Base-by-base conservation (phyloP, 2,888 invertebrate species). In the Uropetala carovei region DNA sequence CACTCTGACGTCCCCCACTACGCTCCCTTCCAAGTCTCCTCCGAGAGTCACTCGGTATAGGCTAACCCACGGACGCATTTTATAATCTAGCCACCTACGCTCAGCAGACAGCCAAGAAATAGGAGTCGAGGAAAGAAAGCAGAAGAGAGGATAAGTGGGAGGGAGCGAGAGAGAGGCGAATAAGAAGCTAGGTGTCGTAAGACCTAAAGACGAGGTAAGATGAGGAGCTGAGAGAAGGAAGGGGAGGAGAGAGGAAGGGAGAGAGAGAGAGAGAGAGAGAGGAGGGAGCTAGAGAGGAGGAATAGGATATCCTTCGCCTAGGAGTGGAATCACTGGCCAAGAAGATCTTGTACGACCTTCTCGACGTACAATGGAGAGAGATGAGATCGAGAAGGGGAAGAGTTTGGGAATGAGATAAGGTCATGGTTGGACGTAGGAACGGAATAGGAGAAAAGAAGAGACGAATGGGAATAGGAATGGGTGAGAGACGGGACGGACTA, bases 61-160 rank as follows among this genome's bases (percentile, higher is more conserved):
- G 75, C 75, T 75, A 75, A 27, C 22, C 75, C 11, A 75, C 14
- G 16, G 68, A 68, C 75, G 75, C 75, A 27, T 75, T 75, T 75
- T 75, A 75, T 75, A 75, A 75, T 75, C 75, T 75, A 75, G 22
- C 75, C 75, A 22, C 75, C 75, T 75, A 75, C 75, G 75, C 75
- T 27, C 75, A 16, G 22, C 56, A 86, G 86, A 86, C 16, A 13
- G 60, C 10, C 18, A 27, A 27, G 22, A 85, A 58, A 30, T 59
- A 86, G 14, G 86, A 86, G 59, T 58, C 86, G 60, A 14, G 18
- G 59, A 22, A 59, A 56, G 82, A 0, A 64, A 7, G 64, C 4
- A 64, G 75, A 75, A n/a, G 75, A 43, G 82, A 57, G 56, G 56
- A 84, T 43, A 83, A 30, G 56, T 56, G 18, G 56, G 14, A n/a